Base-by-base conservation (phyloP, 1,140 invertebrate genomes). In the Drosophila suzukii region DNA sequence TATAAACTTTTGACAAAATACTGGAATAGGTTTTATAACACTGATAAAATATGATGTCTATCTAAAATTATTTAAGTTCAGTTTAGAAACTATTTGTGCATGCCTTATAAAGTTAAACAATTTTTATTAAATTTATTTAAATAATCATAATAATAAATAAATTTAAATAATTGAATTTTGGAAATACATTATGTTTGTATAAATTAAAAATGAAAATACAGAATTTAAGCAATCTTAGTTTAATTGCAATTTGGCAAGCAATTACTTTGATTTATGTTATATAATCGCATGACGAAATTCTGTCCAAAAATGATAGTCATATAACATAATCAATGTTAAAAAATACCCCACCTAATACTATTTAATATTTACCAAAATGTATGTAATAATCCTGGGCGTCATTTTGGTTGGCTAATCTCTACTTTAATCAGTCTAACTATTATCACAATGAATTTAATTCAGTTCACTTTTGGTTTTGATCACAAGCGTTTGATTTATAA, bases 331-430 rank as follows among this genome's bases (percentile, higher is more conserved):
- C 38, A 39, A 46, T 46, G 5, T 46, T 0, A 12, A 11, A 11
- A 13, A 30, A 51, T 15, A 20, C 43, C 39, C 13, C 57, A 1
- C 41, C 17, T 24, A 15, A 27, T 43, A 32, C 7, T 27, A 34
- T 15, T 15, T 8, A n/a, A 75, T 75, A 77, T 58, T 88, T 91
- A 91, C 91, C 90, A 91, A 59, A 59, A 91, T 79, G 55, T 91
- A 91, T 36, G 86, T 89, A n/a, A 91, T 89, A 50, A 91, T 74
- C 67, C 85, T 77, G 11, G 91, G 91, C 44, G 91, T 86, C 91
- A 91, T 91, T 73, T 61, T 43, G 63, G 32, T 72, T 62, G 20
- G 46, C 54, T 65, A 47, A 51, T 53, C 54, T 71, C 56, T 85
- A 77, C 68, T 59, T 57, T 39, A 75, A 83, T 86, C 83, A 86